Percentiles rank a stretch among this genome's conserved stretches.
Evolutionary conservation across 2,888 invertebrate species (phyloP).

Genomic region (Melinopterus prodromus): DNA sequence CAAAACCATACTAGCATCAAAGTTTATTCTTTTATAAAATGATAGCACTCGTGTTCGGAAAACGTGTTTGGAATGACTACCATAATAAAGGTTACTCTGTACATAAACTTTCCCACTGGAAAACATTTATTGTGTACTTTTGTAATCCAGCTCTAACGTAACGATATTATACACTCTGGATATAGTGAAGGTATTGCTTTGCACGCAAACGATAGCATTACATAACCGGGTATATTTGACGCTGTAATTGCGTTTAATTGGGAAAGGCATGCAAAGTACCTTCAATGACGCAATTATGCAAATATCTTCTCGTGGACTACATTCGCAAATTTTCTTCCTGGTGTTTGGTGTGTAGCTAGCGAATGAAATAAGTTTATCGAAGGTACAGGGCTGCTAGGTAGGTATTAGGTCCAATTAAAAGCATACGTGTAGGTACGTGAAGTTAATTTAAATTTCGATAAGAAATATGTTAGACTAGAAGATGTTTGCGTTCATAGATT

Average conservation of each 20-base stretch:
- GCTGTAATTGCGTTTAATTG: not conserved
- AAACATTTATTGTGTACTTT: constrained; percentile 4
- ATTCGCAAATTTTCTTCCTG: not conserved
- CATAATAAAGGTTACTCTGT: not conserved
- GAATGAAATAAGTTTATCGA: not conserved
- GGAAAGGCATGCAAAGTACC: not conserved
- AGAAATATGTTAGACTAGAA: no score
- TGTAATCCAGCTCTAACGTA: not conserved
- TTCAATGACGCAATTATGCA: not conserved
- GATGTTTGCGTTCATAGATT: no score
- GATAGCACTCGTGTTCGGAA: not conserved
- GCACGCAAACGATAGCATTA: not conserved
- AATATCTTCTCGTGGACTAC: not conserved
- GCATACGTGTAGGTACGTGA: no score
- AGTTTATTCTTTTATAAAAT: not conserved
- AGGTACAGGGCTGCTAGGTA: not conserved
- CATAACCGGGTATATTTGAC: not conserved
- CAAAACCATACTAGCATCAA: no score
- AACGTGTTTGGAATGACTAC: not conserved
- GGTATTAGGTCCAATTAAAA: no score
- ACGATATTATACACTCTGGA: not conserved
- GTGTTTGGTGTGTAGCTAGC: not conserved
- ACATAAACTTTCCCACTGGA: not conserved
- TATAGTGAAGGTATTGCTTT: not conserved
- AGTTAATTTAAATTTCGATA: no score